These are phyloP conservation scores for Callipepla squamata DNA, from an alignment of 2,113 vertebrate genomes.

Conservation along the genomic window DNA sequence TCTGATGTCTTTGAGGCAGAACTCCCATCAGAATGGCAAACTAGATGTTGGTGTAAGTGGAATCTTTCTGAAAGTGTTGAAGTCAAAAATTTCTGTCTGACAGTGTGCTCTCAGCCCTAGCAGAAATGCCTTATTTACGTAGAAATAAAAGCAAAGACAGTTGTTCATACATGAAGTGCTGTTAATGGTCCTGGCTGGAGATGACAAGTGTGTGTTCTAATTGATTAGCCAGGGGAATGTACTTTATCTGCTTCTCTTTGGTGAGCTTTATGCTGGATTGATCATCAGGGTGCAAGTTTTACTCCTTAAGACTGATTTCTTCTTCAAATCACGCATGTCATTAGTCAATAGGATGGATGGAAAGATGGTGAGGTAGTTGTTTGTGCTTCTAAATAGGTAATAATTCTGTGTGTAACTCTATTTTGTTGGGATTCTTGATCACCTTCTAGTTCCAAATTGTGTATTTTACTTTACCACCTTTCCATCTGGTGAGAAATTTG, in stretches of 20 bases:
- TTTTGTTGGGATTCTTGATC: constrained; percentile 1
- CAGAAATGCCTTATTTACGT: constrained; percentile 2
- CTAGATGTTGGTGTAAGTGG: background rate
- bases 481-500: background rate
- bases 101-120: background rate
- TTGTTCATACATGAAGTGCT: background rate
- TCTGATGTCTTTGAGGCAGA: background rate
- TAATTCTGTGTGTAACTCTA: background rate
- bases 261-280: background rate
- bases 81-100: background rate
- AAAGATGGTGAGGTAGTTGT: constrained; percentile 38
- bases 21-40: background rate
- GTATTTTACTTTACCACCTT: background rate
- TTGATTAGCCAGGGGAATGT: constrained; percentile 12
- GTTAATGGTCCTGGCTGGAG: background rate
- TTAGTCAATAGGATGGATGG: constrained; percentile 48
- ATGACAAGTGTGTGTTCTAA: constrained; percentile 23
- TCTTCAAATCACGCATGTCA: background rate
- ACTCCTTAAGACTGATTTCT: constrained; percentile 39
- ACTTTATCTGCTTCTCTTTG: constrained; percentile 15
- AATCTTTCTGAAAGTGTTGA: background rate
- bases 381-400: constrained; percentile 37
- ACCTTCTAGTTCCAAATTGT: background rate
- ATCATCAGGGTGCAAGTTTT: constrained; percentile 36
- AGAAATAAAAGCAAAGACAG: constrained; percentile 3